Evolutionary conservation across 2,113 vertebrate species (phyloP).

Genomic region (Silurus meridionalis): DNA sequence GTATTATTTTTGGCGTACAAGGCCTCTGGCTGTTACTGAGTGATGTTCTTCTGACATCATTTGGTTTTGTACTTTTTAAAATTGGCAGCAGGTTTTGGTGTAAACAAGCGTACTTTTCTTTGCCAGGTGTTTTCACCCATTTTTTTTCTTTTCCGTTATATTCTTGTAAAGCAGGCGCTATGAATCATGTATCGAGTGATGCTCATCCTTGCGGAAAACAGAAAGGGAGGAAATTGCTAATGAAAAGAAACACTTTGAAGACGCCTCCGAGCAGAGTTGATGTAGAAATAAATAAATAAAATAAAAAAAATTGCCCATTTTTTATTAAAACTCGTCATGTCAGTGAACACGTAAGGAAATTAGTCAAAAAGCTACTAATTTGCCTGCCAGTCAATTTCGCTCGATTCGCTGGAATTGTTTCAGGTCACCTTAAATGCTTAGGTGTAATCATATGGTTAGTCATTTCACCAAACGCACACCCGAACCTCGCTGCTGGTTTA

Average conservation of each 20-base stretch:
- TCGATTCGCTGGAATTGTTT: background rate
- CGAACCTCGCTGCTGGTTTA: slow-evolving; percentile 9
- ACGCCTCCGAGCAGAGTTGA: background rate
- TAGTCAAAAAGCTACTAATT: background rate
- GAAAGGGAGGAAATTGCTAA: background rate
- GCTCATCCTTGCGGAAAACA: background rate
- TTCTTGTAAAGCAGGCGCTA: background rate
- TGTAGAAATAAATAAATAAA: background rate
- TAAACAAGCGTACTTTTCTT: background rate
- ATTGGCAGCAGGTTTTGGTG: background rate
- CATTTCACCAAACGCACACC: slow-evolving; percentile 14
- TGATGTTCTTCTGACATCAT: background rate
- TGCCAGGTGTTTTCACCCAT: no score
- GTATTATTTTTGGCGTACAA: background rate
- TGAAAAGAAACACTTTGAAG: background rate
- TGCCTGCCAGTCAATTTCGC: background rate
- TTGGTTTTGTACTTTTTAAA: background rate
- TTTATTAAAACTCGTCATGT: background rate
- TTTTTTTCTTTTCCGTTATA: background rate
- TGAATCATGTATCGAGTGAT: background rate
- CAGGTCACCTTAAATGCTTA: background rate
- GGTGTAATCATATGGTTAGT: background rate
- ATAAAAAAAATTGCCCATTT: no score
- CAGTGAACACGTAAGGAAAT: background rate
- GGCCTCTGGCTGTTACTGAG: background rate